These are phyloP conservation scores for Linepithema humile DNA, from an alignment of 1,140 invertebrate species.

Conservation along the genomic window DNA sequence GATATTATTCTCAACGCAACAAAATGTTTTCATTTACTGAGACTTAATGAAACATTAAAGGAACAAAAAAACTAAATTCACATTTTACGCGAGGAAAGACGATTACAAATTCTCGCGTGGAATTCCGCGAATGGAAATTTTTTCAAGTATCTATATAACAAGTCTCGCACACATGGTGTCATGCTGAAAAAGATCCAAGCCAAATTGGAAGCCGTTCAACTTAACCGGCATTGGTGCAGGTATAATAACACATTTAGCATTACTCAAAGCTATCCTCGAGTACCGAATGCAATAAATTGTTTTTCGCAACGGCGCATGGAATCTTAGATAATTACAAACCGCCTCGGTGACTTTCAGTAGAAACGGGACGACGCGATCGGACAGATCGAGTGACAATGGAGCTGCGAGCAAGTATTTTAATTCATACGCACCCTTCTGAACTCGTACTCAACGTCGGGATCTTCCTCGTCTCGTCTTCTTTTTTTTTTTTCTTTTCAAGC, in stretches of 20 bases:
- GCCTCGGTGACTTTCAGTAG: neutral
- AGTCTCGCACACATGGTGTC: neutral
- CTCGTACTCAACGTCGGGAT: conserved; percentile 43
- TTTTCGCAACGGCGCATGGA: neutral
- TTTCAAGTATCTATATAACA: conserved; percentile 1
- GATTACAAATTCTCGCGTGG: neutral
- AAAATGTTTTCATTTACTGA: neutral
- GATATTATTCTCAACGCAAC: neutral
- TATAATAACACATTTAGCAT: conserved; percentile 29
- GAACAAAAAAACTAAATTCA: neutral
- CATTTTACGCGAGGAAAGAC: neutral
- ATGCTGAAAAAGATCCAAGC: conserved; percentile 6
- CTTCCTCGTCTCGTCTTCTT: conserved; percentile 39
- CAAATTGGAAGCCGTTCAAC: conserved; percentile 29
- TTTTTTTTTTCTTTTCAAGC: conserved; percentile 20
- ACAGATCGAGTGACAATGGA: conserved; percentile 39
- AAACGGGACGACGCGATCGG: neutral
- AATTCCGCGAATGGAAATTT: neutral
- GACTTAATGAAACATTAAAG: neutral
- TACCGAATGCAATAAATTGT: neutral
- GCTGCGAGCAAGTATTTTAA: conserved; percentile 35
- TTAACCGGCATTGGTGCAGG: neutral
- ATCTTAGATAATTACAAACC: conserved; percentile 23
- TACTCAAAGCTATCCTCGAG: neutral
- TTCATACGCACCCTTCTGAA: conserved; percentile 37